phyloP scores from a whole-genome alignment of 2,113 vertebrate species.

The Sinocyclocheilus grahami region DNA sequence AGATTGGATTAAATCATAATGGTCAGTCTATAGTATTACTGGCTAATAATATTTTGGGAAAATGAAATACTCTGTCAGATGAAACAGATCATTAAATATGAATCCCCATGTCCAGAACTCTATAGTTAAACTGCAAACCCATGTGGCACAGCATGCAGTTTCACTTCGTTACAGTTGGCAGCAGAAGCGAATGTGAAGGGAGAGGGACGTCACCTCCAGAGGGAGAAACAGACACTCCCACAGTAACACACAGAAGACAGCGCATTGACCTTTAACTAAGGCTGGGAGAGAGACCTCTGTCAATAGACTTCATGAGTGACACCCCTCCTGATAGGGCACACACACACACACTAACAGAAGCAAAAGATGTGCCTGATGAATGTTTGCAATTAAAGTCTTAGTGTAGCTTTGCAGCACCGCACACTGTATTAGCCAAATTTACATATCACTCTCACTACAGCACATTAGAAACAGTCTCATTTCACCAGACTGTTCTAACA shows the following conservation, averaged over 20 bases:
- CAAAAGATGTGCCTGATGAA: slow-evolving; percentile 44
- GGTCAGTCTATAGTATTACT: not conserved
- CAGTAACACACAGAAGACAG: slow-evolving; percentile 78
- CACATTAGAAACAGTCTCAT: not conserved
- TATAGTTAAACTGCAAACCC: not conserved
- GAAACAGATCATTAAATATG: not conserved
- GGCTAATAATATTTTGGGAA: not conserved
- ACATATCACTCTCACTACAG: not conserved
- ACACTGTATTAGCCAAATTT: not conserved
- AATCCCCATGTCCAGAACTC: not conserved
- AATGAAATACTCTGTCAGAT: not conserved
- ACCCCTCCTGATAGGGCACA: slow-evolving; percentile 73
- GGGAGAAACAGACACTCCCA: slow-evolving; percentile 73
- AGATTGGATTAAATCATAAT: not conserved
- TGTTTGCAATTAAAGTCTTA: not conserved
- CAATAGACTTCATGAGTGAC: slow-evolving; percentile 81
- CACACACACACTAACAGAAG: slow-evolving; percentile 43
- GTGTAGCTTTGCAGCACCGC: not conserved
- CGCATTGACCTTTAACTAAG: slow-evolving; percentile 79
- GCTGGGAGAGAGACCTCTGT: slow-evolving; percentile 74
- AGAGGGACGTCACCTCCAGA: slow-evolving; percentile 63
- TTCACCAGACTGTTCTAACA: not conserved
- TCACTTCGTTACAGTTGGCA: not conserved
- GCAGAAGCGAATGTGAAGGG: not conserved
- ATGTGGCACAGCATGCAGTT: not conserved